Percentiles rank a stretch among this genome's conserved stretches.
These are phyloP conservation scores for Sisyra terminalis DNA, from an alignment of 2,888 invertebrate species.

Conservation along the genomic window DNA sequence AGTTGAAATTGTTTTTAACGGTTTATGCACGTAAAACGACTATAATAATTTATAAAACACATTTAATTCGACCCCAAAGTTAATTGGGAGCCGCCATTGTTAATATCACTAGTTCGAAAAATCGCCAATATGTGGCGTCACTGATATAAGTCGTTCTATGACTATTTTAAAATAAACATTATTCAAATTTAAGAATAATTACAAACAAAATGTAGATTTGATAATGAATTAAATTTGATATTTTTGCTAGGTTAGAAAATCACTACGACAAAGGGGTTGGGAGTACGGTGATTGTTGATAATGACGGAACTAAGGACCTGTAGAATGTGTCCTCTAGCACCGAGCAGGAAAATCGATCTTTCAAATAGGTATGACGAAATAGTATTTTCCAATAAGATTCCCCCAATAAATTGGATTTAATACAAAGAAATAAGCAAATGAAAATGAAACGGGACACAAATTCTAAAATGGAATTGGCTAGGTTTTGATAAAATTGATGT, in stretches of 20 bases:
- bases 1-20: neutral
- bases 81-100: constrained; percentile 8
- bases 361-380: too few relatives aligned
- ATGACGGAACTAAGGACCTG: too few relatives aligned
- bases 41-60: constrained; percentile 5
- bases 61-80: constrained; percentile 4
- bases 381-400: too few relatives aligned
- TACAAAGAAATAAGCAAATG: too few relatives aligned
- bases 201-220: neutral
- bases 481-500: neutral
- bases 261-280: too few relatives aligned
- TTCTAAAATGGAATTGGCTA: neutral
- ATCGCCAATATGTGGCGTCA: constrained; percentile 7
- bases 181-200: constrained; percentile 1
- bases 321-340: too few relatives aligned
- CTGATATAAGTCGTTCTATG: neutral
- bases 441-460: neutral
- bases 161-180: too few relatives aligned
- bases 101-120: neutral
- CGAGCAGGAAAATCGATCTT: too few relatives aligned
- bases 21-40: neutral
- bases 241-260: too few relatives aligned
- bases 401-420: too few relatives aligned
- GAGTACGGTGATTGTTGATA: too few relatives aligned
- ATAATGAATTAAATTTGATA: too few relatives aligned